Base-by-base conservation (phyloP, 2,797 vertebrate species). In the Argya squamiceps region DNA sequence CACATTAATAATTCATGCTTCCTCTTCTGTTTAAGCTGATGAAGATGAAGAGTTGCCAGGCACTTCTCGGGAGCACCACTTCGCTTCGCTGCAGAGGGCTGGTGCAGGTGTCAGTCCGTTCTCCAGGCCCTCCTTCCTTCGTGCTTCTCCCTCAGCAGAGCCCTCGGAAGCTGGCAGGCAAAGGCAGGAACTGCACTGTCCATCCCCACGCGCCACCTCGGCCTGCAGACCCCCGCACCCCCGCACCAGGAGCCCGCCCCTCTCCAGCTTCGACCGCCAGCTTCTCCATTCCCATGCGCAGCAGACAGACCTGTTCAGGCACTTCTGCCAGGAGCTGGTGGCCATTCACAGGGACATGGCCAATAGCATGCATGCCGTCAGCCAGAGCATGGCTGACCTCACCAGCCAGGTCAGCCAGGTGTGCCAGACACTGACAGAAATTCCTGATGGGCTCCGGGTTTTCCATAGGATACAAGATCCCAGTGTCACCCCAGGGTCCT, bases 291-390 rank as follows among this genome's bases (percentile, higher is more conserved):
- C 87, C 76, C 97, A 97, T n/a, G 34, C 30, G 0, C 97, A 98
- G 86, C 98, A 98, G 73, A 97, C 96, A 4, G 97, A 98, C n/a
- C 89, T 96, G 59, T 93, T 98, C 78, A 97, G 77, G 89, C 97
- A 94, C 53, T 97, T 98, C 85, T 98, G 97, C 94, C 97, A 94
- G 84, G 96, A 98, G 95, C 97, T 98, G 93, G 94, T 98, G 93
- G 93, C 97, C 11, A 44, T 97, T 65, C 98, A 98, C 19, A 97
- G 87, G 83, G 97, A 97, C 96, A 94, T 98, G 97, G 96, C 98
- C 26, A 52, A 63, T 74, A 97, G 96, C 93, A 97, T 98, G 97
- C 97, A 80, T 20, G 64, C 90, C 15, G 37, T 98, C 10, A 26
- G 97, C 69, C 98, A 97, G 97, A 96, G 93, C 10, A 70, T 98